Evolutionary conservation across 2,888 invertebrate genomes (phyloP).

Genomic region (Trichopoda pennipes): DNA sequence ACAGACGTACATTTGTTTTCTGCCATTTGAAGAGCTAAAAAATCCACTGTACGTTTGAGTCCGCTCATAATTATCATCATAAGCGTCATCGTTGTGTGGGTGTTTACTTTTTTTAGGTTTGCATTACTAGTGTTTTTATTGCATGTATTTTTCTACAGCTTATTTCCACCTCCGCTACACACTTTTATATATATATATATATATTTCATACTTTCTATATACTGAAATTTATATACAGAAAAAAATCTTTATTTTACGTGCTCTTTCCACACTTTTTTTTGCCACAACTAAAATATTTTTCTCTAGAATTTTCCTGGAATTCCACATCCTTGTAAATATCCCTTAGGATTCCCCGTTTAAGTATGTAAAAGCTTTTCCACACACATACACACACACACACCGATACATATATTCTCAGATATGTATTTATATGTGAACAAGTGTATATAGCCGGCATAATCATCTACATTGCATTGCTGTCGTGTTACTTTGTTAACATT

Average conservation of each 20-base stretch:
- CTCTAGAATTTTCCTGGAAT: slow-evolving; percentile 62
- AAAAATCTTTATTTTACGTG: neutral
- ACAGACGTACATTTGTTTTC: neutral
- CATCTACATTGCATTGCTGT: slow-evolving; percentile 30
- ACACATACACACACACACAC: neutral
- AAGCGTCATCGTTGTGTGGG: slow-evolving; percentile 24
- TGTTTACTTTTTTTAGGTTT: slow-evolving; percentile 20
- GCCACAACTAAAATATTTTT: slow-evolving; percentile 21
- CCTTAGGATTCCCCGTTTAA: slow-evolving; percentile 34
- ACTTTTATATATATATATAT: slow-evolving; percentile 23
- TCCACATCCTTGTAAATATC: slow-evolving; percentile 46
- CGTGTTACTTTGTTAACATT: slow-evolving; percentile 26
- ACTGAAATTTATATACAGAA: slow-evolving; percentile 19
- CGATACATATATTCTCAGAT: neutral
- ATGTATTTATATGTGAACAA: neutral
- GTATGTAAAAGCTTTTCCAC: too few relatives aligned
- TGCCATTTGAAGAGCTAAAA: neutral
- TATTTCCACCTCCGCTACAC: slow-evolving; percentile 54
- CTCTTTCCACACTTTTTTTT: slow-evolving; percentile 9
- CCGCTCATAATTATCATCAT: neutral
- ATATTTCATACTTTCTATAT: slow-evolving; percentile 45
- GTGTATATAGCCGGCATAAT: slow-evolving; percentile 35
- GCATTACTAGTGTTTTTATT: slow-evolving; percentile 16
- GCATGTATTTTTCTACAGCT: slow-evolving; percentile 40
- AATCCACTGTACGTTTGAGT: slow-evolving; percentile 32